Conservation (phyloP, 92 coral and sea anemone species). For the Actinostola sp. region DNA sequence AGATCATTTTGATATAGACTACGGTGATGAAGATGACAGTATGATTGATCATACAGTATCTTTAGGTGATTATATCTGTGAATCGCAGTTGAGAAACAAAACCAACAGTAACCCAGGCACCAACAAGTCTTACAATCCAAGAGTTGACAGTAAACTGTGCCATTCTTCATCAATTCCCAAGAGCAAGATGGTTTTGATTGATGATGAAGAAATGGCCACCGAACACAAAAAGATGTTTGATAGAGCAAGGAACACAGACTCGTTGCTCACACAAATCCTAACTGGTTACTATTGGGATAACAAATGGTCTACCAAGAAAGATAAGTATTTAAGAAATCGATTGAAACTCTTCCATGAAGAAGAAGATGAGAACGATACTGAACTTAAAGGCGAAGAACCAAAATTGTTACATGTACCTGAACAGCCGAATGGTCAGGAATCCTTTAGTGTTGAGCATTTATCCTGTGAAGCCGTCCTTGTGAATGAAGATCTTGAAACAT, state of each 20-base stretch:
- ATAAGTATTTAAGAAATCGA: not conserved
- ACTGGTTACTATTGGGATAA: not conserved
- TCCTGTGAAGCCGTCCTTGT: not conserved
- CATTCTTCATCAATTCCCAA: not conserved
- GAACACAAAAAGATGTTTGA: conserved; percentile 6
- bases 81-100: not conserved
- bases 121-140: not conserved
- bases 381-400: no score
- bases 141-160: no score
- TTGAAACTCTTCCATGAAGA: not conserved
- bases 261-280: not conserved
- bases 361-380: not conserved
- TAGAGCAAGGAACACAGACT: not conserved
- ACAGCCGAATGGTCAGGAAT: not conserved
- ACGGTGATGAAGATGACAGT: not conserved
- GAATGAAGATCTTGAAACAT: not conserved
- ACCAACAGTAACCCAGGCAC: not conserved
- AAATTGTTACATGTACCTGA: no score
- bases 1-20: not conserved
- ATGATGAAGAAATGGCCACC: not conserved
- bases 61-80: not conserved
- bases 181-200: conserved; percentile 1
- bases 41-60: not conserved
- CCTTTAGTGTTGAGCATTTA: not conserved
- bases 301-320: not conserved